Percentiles rank a stretch among this genome's conserved stretches.
Evolutionary conservation across 2,113 vertebrate species (phyloP).

Genomic region (Pterocles gutturalis): DNA sequence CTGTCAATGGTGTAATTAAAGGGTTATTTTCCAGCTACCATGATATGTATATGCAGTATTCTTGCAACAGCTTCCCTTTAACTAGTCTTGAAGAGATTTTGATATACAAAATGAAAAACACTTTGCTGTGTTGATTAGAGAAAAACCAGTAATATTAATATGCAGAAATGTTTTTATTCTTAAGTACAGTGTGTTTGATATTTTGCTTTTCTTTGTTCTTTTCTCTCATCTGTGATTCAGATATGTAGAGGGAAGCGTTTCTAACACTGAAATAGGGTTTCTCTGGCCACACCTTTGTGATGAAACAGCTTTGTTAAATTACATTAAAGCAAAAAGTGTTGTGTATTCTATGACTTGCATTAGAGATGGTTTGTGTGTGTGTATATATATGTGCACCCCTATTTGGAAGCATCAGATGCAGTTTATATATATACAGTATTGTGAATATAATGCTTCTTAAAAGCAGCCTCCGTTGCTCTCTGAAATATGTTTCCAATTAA

Average conservation of each 20-base stretch:
- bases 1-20: not conserved
- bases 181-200: not conserved
- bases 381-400: not conserved
- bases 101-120: not conserved
- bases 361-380: not conserved
- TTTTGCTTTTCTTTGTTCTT: constrained; percentile 25
- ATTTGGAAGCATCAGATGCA: not conserved
- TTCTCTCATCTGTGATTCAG: not conserved
- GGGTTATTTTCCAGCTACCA: not conserved
- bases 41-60: not conserved
- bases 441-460: not conserved
- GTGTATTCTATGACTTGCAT: not conserved
- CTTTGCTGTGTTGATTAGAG: not conserved
- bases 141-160: not conserved
- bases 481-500: not conserved
- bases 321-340: not conserved
- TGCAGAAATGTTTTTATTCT: not conserved
- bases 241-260: not conserved
- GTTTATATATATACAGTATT: not conserved
- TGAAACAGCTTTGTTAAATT: not conserved
- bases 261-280: not conserved
- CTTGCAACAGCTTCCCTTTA: not conserved
- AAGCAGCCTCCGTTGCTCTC: not conserved
- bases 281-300: not conserved
- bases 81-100: not conserved